These are phyloP conservation scores for Panulirus ornatus DNA, from an alignment of 1,140 invertebrate genomes.

Conservation along the genomic window DNA sequence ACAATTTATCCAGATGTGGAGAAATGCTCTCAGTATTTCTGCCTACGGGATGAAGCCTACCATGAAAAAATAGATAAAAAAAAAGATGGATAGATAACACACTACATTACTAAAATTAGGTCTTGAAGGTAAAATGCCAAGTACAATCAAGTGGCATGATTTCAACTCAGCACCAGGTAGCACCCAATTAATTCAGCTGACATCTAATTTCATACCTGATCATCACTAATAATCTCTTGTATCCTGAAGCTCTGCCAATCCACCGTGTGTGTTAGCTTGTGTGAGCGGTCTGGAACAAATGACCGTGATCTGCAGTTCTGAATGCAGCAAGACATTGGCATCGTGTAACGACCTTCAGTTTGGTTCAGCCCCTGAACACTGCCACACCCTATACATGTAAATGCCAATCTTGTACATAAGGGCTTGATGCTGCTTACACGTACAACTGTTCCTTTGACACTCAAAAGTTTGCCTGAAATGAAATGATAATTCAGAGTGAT, in stretches of 20 bases:
- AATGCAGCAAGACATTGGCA: conserved; percentile 81
- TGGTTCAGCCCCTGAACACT: conserved; percentile 82
- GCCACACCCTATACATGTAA: conserved; percentile 86
- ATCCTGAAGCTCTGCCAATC: conserved; percentile 90
- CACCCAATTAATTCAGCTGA: no score
- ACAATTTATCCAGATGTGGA: no score
- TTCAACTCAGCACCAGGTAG: no score
- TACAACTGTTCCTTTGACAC: conserved; percentile 91
- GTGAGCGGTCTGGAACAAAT: conserved; percentile 85
- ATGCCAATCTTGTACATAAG: conserved; percentile 87
- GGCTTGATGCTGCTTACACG: conserved; percentile 88
- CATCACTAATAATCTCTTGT: conserved; percentile 82
- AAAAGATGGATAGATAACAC: no score
- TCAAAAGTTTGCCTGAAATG: conserved; percentile 87
- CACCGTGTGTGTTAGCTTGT: conserved; percentile 85
- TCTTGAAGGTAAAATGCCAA: no score
- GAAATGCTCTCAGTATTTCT: no score
- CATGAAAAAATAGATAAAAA: no score
- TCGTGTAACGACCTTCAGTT: conserved; percentile 82
- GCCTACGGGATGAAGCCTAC: no score
- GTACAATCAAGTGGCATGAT: no score
- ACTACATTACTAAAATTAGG: no score
- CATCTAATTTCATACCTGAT: conserved; percentile 59
- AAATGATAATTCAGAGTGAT: no score
- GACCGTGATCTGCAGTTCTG: conserved; percentile 81